These are phyloP conservation scores for Neoascia interrupta DNA, from an alignment of 2,888 invertebrate genomes.

Conservation along the genomic window DNA sequence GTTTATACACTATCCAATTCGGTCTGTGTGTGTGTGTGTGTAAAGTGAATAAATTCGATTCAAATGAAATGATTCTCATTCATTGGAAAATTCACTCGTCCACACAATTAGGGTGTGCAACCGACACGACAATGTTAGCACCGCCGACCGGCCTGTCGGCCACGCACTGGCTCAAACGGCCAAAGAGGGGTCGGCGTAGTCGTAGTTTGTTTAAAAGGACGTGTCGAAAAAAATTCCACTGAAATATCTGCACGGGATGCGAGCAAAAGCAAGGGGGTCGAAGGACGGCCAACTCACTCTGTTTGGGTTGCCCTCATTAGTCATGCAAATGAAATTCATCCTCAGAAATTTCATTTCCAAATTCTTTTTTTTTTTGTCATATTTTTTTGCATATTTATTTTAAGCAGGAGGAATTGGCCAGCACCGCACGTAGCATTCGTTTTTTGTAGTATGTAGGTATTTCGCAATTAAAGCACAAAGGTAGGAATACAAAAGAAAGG, in stretches of 20 bases:
- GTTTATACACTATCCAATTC: not conserved
- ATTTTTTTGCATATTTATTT: not conserved
- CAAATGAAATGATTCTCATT: conserved; percentile 59
- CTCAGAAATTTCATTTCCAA: conserved; percentile 42
- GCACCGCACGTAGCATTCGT: too few species aligned
- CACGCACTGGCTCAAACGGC: not conserved
- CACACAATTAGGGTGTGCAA: conserved; percentile 48
- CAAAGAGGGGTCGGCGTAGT: conserved; percentile 4
- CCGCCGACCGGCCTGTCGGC: not conserved
- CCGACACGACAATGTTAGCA: conserved; percentile 27
- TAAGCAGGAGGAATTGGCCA: too few species aligned
- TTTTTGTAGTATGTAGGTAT: too few species aligned
- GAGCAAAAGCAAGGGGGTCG: not conserved
- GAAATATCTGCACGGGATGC: conserved; percentile 8
- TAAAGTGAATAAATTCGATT: conserved; percentile 50
- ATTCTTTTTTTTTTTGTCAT: not conserved
- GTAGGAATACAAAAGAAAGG: too few species aligned
- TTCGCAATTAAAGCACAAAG: too few species aligned
- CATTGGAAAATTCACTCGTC: conserved; percentile 55
- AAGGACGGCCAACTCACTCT: not conserved
- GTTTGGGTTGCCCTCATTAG: conserved; percentile 47
- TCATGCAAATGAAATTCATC: conserved; percentile 66
- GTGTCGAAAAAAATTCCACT: conserved; percentile 1
- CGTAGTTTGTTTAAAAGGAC: too few species aligned
- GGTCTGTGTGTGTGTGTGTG: conserved; percentile 5